phyloP scores from a whole-genome alignment of 2,113 vertebrate species.

The Trinectes maculatus region DNA sequence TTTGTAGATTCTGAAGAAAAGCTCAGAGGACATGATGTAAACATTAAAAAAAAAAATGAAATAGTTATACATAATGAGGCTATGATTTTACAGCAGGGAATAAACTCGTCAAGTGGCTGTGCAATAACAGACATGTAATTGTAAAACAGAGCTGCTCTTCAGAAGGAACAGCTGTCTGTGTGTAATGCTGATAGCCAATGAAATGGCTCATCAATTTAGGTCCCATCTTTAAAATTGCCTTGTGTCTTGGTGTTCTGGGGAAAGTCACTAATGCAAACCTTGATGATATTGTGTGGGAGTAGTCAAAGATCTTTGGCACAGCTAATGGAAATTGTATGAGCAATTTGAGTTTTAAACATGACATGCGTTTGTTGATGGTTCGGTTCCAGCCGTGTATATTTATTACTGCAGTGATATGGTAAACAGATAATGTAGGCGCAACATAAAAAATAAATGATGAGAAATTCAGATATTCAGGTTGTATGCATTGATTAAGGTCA shows the following conservation, averaged over 20 bases:
- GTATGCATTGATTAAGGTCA: neutral
- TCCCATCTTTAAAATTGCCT: neutral
- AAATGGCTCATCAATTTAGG: slow-evolving; percentile 20
- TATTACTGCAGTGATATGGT: too few relatives aligned
- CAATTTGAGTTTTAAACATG: neutral
- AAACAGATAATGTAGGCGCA: neutral
- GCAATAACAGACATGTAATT: neutral
- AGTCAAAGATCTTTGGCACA: neutral
- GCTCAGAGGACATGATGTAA: neutral
- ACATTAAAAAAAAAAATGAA: too few relatives aligned
- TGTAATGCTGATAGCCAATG: slow-evolving; percentile 20
- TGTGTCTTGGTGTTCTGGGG: neutral
- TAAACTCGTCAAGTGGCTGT: neutral
- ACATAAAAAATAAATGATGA: too few relatives aligned
- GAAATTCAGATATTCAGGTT: neutral
- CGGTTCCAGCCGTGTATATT: neutral
- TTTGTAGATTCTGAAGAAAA: neutral
- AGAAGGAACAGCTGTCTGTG: slow-evolving; percentile 5
- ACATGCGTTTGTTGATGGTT: slow-evolving; percentile 1
- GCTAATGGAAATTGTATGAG: neutral
- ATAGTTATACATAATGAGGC: neutral
- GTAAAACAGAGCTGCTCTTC: neutral
- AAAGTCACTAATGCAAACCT: neutral
- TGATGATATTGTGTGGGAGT: neutral
- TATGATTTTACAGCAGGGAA: neutral